Conservation (phyloP, 2,113 vertebrate species). For the Macroglossus sobrinus region DNA sequence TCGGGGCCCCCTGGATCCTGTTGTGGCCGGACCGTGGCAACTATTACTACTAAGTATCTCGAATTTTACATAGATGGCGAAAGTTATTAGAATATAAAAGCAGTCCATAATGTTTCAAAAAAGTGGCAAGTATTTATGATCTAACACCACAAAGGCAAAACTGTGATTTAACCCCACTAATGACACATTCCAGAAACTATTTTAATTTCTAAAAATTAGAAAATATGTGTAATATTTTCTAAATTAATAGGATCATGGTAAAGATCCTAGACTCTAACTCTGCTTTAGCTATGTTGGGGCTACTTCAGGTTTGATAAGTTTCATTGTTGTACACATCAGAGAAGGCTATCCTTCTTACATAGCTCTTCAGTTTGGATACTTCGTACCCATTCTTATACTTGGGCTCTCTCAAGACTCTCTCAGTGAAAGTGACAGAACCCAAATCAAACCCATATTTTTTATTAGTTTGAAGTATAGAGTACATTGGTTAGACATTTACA, state of each 20-base stretch:
- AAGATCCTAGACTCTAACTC: neutral
- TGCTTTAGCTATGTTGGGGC: neutral
- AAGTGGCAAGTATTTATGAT: conserved; percentile 39
- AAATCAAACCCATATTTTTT: neutral
- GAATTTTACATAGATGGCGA: neutral
- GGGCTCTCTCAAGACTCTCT: neutral
- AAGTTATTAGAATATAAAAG: conserved; percentile 56
- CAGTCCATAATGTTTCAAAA: conserved; percentile 50
- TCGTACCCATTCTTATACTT: neutral
- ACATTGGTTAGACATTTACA: too few species aligned
- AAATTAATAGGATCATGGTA: neutral
- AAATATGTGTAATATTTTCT: neutral
- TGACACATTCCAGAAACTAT: conserved; percentile 51
- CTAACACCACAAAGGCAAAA: conserved; percentile 31
- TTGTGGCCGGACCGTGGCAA: too few species aligned
- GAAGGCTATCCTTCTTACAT: neutral
- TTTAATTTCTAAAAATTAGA: conserved; percentile 35
- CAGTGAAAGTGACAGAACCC: neutral
- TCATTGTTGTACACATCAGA: neutral
- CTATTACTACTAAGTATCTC: too few species aligned
- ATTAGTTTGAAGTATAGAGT: too few species aligned
- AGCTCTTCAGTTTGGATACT: neutral
- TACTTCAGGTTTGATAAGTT: neutral
- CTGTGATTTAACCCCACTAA: conserved; percentile 26
- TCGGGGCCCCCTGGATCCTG: too few species aligned